Percentiles rank a stretch among this genome's conserved stretches.
Evolutionary conservation across 2,113 vertebrate genomes (phyloP).

Genomic region (Calyptomena viridis): DNA sequence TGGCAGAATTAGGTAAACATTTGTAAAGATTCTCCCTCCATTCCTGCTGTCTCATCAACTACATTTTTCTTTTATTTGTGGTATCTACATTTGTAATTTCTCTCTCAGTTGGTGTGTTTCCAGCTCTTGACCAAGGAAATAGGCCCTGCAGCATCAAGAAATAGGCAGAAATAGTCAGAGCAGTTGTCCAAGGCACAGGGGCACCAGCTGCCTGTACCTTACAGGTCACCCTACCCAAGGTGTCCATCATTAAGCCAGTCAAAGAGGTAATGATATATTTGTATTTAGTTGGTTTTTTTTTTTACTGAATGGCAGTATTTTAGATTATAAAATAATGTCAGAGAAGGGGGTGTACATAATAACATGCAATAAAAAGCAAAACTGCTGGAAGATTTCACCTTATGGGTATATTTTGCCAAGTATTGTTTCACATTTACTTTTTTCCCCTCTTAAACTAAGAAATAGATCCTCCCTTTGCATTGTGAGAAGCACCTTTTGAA

Average conservation of each 20-base stretch:
- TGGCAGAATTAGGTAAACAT: background rate
- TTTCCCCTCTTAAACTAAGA: conserved; percentile 16
- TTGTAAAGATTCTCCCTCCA: background rate
- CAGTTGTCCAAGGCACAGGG: background rate
- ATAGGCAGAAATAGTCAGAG: background rate
- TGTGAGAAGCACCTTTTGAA: conserved; percentile 38
- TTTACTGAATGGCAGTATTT: background rate
- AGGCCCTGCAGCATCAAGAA: background rate
- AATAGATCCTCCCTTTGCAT: conserved; percentile 48
- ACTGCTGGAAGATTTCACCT: conserved; percentile 1
- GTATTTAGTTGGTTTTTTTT: background rate
- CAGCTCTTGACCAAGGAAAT: background rate
- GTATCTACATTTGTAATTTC: background rate
- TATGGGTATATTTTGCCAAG: conserved; percentile 43
- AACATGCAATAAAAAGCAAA: background rate
- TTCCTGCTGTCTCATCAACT: background rate
- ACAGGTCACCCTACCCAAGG: background rate
- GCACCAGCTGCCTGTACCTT: background rate
- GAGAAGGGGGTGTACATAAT: background rate
- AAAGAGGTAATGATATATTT: background rate
- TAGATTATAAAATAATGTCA: conserved; percentile 12
- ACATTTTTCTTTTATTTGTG: background rate
- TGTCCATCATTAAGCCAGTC: background rate
- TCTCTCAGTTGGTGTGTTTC: background rate
- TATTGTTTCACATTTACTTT: conserved; percentile 50